Percentiles rank a stretch among this genome's conserved stretches.
Evolutionary conservation across 2,797 vertebrate genomes (phyloP).

Genomic region (Echeneis naucrates): DNA sequence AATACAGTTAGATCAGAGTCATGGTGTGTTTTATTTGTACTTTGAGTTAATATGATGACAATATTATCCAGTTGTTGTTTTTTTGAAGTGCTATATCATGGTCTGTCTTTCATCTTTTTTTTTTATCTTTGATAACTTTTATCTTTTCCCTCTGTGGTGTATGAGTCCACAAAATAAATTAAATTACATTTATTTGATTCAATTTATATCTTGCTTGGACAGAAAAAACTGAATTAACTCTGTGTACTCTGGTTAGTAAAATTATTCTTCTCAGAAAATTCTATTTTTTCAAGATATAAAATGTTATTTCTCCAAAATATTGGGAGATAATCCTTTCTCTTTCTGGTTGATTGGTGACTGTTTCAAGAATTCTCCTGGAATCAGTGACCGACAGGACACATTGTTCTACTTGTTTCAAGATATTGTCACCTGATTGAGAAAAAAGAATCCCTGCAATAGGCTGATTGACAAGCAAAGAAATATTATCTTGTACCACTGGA

Average conservation of each 20-base stretch:
- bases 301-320: slow-evolving; percentile 6
- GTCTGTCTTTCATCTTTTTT: slow-evolving; percentile 23
- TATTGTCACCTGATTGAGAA: slow-evolving; percentile 39
- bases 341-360: slow-evolving; percentile 42
- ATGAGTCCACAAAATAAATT: slow-evolving; percentile 10
- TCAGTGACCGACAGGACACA: slow-evolving; percentile 33
- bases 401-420: slow-evolving; percentile 45
- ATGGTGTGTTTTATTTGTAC: background rate
- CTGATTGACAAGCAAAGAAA: slow-evolving; percentile 60
- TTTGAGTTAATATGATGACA: background rate
- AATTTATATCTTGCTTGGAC: background rate
- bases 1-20: background rate
- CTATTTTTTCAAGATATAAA: slow-evolving; percentile 13
- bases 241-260: background rate
- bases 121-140: slow-evolving; percentile 13
- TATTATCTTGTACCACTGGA: slow-evolving; percentile 37
- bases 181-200: slow-evolving; percentile 7
- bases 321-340: slow-evolving; percentile 17
- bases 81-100: background rate
- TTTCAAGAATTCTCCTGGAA: slow-evolving; percentile 39
- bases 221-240: background rate
- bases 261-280: slow-evolving; percentile 6
- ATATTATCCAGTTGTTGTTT: background rate
- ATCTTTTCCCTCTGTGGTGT: slow-evolving; percentile 5
- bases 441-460: slow-evolving; percentile 23